Evolutionary conservation across 2,888 invertebrate species (phyloP), one percentile per base, ranked within the genome.

Genomic region (Mongoloraphidia duomilia): DNA sequence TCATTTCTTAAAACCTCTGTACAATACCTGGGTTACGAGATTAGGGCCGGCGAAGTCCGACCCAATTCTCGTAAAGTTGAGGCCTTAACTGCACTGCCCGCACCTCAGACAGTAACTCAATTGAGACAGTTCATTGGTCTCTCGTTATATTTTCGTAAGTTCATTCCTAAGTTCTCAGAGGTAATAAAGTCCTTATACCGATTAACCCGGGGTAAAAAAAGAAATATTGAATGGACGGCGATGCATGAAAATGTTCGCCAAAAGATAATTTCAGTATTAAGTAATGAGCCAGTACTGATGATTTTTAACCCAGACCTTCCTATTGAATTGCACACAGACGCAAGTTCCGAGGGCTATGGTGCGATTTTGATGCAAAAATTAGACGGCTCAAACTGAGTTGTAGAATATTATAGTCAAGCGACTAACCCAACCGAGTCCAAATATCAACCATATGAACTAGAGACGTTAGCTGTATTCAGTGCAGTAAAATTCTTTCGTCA

Each of bases 1-100:
- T 62, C 61, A 6, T 52, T 58, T 43, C 51, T 59, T 4, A 41
- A 58, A n/a, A 58, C 58, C 0, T 58, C 59, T 39, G 60, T 61
- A 49, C 56, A 59, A 10, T 57, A 60, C 45, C 60, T 60, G 0
- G 49, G 53, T 11, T 59, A 60, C 44, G 51, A 59, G 1, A 49
- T 61, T 35, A 60, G 59, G 38, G 55, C 58, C 0, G 61, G 60
- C 56, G 60, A 0, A 60, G 26, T 60, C 8, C 57, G 52, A 52
- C 53, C 56, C 1, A 61, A 61, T 38, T 9, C 55, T 0, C 57
- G 58, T 9, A 60, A 58, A 1, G 54, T 49, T 0, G 51, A 56
- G 0, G 60, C 38, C 12, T 49, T 49, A 26, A 47, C 43, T 34
- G 2, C 12, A 10, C 35, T 47, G 36, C 33, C 33, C 3, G 35